Evolutionary conservation across 1,140 invertebrate species (phyloP).

Genomic region (Drosophila pandora): DNA sequence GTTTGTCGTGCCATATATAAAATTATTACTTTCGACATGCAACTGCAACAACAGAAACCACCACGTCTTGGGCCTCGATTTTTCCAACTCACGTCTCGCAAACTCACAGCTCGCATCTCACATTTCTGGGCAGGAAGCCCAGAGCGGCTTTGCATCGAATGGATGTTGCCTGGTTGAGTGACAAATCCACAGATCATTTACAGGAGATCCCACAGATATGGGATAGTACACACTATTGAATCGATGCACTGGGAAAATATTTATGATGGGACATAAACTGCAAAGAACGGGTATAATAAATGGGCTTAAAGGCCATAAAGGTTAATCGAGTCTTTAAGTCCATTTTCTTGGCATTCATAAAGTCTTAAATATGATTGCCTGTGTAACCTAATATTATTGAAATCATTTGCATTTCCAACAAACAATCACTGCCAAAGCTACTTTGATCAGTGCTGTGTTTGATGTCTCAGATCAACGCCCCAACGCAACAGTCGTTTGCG

Average conservation of each 20-base stretch:
- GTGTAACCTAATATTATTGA: neutral
- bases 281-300: neutral
- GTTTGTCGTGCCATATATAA: constrained; percentile 81
- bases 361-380: too few relatives aligned
- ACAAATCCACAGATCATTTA: constrained; percentile 31
- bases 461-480: neutral
- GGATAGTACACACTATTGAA: neutral
- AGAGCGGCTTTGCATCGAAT: constrained; percentile 26
- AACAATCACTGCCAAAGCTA: constrained; percentile 8
- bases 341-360: too few relatives aligned
- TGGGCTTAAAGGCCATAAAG: too few relatives aligned
- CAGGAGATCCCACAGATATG: constrained; percentile 11
- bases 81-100: constrained; percentile 15
- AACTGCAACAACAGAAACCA: constrained; percentile 41
- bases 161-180: constrained; percentile 9
- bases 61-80: constrained; percentile 18
- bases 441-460: neutral
- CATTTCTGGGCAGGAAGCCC: constrained; percentile 30
- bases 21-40: constrained; percentile 81
- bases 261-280: too few relatives aligned
- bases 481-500: constrained; percentile 16
- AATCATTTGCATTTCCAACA: neutral
- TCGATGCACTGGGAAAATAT: too few relatives aligned
- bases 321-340: too few relatives aligned
- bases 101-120: constrained; percentile 13